Base-by-base conservation (phyloP, 2,113 vertebrate genomes). In the Himantopus leucocephalus region DNA sequence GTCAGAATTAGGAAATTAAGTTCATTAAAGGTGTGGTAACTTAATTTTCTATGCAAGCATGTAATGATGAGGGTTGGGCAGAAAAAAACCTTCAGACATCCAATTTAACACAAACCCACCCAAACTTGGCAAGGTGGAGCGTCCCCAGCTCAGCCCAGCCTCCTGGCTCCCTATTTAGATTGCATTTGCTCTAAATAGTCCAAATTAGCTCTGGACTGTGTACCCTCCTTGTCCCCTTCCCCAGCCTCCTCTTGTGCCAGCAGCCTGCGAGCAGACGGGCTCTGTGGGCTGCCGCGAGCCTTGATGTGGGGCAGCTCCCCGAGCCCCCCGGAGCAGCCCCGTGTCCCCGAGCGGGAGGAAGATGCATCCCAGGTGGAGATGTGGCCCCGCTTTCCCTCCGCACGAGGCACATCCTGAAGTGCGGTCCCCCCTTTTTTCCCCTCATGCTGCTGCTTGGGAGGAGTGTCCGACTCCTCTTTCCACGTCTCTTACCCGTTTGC, bases 21-120 rank as follows among this genome's bases (percentile, higher is more conserved):
- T 96, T 98, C 97, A 98, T 98, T 98, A 97, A 97, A 98, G 98
- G 98, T 98, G 98, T 98, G 98, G 98, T 97, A 91, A 97, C 89
- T 85, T 96, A 77, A 96, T 97, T 97, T 97, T 96, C 96, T 86
- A 85, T 95, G 97, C 97, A 95, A 97, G 95, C 88, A 95, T 45
- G 41, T 96, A 97, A 97, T 82, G 96, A 79, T 85, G 92, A 91
- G 87, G 88, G 89, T 32, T 98, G 97, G 94, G 97, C 95, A 95
- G 94, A 56, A 77, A 91, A 92, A 75, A 81, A 39, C 0, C 3
- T 62, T 88, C 92, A 81, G 85, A 45, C 85, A 39, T 92, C 78
- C 92, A 94, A 5, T 73, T 73, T 67, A 82, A 88, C 63, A 74
- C 83, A 96, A 97, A 98, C 97, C 98, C 98, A 97, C 98, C 97